A percentile compares a stretch with the other conserved stretches of the same genome.
phyloP scores from a whole-genome alignment of 2,888 invertebrate species.

The Drosophila koepferae region DNA sequence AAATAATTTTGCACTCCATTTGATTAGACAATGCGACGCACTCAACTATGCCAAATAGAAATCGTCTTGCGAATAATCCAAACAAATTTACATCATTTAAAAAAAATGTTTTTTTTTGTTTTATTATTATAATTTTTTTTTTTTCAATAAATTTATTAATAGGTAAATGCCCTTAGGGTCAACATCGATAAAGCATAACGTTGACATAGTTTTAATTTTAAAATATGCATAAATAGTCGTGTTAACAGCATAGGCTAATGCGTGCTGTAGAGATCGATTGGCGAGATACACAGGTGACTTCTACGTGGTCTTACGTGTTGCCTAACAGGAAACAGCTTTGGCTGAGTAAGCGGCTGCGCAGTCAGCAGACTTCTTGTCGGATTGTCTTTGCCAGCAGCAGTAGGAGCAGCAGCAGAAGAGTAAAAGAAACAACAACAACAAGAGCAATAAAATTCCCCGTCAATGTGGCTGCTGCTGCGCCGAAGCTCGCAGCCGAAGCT shows the following conservation, averaged over 20 bases:
- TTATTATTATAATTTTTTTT: conserved; percentile 2
- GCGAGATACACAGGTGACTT: background rate
- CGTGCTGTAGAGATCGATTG: conserved; percentile 8
- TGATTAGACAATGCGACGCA: conserved; percentile 4
- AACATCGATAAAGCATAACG: background rate
- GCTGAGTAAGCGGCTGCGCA: conserved; percentile 38
- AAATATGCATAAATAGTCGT: background rate
- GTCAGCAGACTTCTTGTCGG: conserved; percentile 56
- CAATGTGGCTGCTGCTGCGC: conserved; percentile 41
- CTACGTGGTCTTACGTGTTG: conserved; percentile 13
- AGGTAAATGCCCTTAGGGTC: conserved; percentile 5
- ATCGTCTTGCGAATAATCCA: conserved; percentile 39
- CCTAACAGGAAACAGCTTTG: conserved; percentile 16
- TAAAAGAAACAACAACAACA: conserved; percentile 9
- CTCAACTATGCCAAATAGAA: conserved; percentile 49
- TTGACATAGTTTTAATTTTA: conserved; percentile 10
- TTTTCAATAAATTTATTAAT: background rate
- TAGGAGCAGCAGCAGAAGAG: background rate
- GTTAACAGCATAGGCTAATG: conserved; percentile 21
- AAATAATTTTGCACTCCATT: conserved; percentile 30
- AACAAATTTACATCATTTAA: conserved; percentile 31
- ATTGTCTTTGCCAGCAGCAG: conserved; percentile 21
- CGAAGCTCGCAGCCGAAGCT: conserved; percentile 25
- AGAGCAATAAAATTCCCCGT: conserved; percentile 24
- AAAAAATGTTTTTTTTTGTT: background rate